Conservation (phyloP, 2,113 vertebrate genomes). For the Seriola quinqueradiata region DNA sequence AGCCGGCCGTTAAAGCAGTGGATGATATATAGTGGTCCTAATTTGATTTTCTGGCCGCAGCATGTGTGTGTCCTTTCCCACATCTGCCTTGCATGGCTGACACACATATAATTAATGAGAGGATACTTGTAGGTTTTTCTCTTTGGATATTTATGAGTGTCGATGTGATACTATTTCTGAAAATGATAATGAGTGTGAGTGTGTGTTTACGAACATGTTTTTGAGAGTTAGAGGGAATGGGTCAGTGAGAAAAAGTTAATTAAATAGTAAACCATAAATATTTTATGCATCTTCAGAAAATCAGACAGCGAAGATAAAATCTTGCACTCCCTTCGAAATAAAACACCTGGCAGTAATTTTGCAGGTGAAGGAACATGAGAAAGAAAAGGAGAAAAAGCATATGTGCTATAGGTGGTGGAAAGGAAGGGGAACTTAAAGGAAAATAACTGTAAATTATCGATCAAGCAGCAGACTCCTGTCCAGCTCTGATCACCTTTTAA, state of each 20-base stretch:
- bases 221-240: neutral
- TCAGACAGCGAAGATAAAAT: slow-evolving; percentile 21
- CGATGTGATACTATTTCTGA: slow-evolving; percentile 39
- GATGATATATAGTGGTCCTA: slow-evolving; percentile 77
- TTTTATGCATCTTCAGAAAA: slow-evolving; percentile 31
- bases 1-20: slow-evolving; percentile 65
- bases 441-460: slow-evolving; percentile 84
- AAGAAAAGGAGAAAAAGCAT: slow-evolving; percentile 47
- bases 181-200: slow-evolving; percentile 23
- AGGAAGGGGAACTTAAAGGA: slow-evolving; percentile 54
- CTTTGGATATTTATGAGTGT: slow-evolving; percentile 40
- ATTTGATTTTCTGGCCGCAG: slow-evolving; percentile 81
- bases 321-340: slow-evolving; percentile 21
- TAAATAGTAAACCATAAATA: slow-evolving; percentile 15
- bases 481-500: slow-evolving; percentile 73
- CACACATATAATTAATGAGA: slow-evolving; percentile 58
- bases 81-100: slow-evolving; percentile 63
- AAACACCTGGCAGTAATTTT: slow-evolving; percentile 63
- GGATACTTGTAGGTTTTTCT: slow-evolving; percentile 24
- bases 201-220: slow-evolving; percentile 17
- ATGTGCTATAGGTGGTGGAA: slow-evolving; percentile 63
- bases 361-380: slow-evolving; percentile 46
- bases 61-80: slow-evolving; percentile 71
- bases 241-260: slow-evolving; percentile 2
- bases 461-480: slow-evolving; percentile 70